phyloP scores from a whole-genome alignment of 2,888 invertebrate genomes.

The Cordilura impudica region DNA sequence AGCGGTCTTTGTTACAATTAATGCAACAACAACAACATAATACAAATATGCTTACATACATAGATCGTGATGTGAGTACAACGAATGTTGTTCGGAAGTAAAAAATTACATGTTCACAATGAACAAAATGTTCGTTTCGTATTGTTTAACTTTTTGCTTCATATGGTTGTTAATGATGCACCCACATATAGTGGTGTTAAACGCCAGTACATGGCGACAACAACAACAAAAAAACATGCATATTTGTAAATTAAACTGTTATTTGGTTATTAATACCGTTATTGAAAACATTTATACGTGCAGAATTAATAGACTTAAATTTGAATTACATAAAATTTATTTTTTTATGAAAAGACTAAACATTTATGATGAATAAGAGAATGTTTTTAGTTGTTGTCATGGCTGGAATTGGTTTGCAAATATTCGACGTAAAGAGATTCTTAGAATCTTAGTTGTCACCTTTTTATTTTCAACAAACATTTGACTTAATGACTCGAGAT shows the following conservation, averaged over 20 bases:
- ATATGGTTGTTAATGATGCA: constrained; percentile 12
- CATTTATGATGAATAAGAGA: too few relatives aligned
- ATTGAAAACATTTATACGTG: background rate
- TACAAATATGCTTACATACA: background rate
- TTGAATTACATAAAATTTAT: too few relatives aligned
- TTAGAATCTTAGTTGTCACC: too few relatives aligned
- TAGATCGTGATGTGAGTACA: background rate
- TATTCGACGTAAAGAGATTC: too few relatives aligned
- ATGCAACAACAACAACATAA: constrained; percentile 11
- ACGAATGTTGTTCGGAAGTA: constrained; percentile 42
- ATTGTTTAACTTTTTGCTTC: background rate
- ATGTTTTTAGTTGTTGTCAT: too few relatives aligned
- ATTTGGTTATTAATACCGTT: constrained; percentile 28
- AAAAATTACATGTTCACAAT: constrained; percentile 26
- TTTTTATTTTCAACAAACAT: too few relatives aligned
- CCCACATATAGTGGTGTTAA: constrained; percentile 28
- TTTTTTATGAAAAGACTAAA: too few relatives aligned
- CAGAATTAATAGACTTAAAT: too few relatives aligned
- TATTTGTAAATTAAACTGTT: constrained; percentile 18
- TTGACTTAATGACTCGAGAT: too few relatives aligned
- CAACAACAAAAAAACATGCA: background rate
- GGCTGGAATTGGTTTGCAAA: too few relatives aligned
- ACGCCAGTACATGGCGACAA: constrained; percentile 19
- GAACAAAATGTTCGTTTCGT: constrained; percentile 7
- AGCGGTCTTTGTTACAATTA: constrained; percentile 55